Base-by-base conservation (phyloP, 2,888 invertebrate genomes). In the Polymixis lichenea region DNA sequence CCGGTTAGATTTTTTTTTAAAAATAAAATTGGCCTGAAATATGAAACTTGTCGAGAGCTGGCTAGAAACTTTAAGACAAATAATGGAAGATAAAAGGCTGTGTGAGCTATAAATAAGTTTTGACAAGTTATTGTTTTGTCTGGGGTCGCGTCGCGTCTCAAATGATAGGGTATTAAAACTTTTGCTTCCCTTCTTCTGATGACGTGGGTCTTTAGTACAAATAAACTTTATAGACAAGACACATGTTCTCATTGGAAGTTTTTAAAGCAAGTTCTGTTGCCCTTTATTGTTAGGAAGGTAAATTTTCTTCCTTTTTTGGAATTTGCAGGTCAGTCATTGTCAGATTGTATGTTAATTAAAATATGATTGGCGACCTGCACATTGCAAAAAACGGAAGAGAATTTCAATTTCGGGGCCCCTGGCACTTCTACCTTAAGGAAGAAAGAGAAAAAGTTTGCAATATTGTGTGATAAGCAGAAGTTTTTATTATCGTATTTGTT, bases 71-170 rank as follows among this genome's bases (percentile, higher is more conserved):
- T 49, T 38, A 17, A 22, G 11, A 60, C 1, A 28, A 17, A 61
- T 19, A 28, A 28, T 3, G 5, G 15, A 32, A 46, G 28, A 28
- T 79, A 46, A 17, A 56, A 71, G n/a, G 28, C 19, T 49, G 28
- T 38, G 15, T 25, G n/a, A 73, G 51, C 51, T 32, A 61, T 55
- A 55, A 69, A 56, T 78, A 71, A 28, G 28, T 77, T 61, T 71
- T 0, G 19, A 49, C 4, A 51, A 15, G n/a, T 9, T 65, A 22
- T 65, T 69, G 25, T 61, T 19, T 53, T 25, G 46, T 61, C 68
- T 68, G 58, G 15, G 25, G 15, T 32, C 7, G 17, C 8, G 28
- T 43, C 25, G 28, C 22, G 22, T 68, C 13, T 53, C 60, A 58
- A 25, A 60, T 38, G 9, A 68, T 28, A 43, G 68, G 11, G 2